Conservation (phyloP, 2,113 vertebrate species). For the Cariama cristata region DNA sequence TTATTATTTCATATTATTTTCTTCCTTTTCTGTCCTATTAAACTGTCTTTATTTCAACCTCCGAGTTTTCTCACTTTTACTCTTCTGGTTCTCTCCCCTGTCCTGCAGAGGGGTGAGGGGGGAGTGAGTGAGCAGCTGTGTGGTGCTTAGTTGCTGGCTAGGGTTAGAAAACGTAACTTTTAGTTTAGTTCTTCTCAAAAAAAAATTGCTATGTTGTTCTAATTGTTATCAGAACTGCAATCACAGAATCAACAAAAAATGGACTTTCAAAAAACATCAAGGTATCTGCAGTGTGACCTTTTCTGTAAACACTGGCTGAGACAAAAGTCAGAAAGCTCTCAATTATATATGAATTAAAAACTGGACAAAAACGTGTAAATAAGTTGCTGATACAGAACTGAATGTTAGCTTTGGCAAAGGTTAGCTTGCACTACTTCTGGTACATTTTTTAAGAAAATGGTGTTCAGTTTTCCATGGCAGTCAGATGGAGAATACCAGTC, state of each 20-base stretch:
- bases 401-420: slow-evolving; percentile 27
- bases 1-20: too few species aligned
- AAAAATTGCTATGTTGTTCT: not conserved
- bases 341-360: slow-evolving; percentile 46
- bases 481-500: not conserved
- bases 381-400: slow-evolving; percentile 47
- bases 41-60: too few species aligned
- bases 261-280: not conserved
- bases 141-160: too few species aligned
- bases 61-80: too few species aligned
- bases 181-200: not conserved
- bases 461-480: slow-evolving; percentile 46
- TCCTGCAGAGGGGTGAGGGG: too few species aligned
- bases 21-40: too few species aligned
- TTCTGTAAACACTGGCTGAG: not conserved
- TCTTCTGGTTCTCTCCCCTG: too few species aligned
- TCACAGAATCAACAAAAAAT: not conserved
- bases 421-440: not conserved
- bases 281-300: not conserved
- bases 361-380: not conserved
- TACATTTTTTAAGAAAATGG: not conserved
- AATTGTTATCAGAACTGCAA: not conserved
- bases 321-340: not conserved
- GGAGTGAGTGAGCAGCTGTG: too few species aligned
- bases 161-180: not conserved